Conservation (phyloP, 2,797 vertebrate species). For the Sebastes taczanowskii region DNA sequence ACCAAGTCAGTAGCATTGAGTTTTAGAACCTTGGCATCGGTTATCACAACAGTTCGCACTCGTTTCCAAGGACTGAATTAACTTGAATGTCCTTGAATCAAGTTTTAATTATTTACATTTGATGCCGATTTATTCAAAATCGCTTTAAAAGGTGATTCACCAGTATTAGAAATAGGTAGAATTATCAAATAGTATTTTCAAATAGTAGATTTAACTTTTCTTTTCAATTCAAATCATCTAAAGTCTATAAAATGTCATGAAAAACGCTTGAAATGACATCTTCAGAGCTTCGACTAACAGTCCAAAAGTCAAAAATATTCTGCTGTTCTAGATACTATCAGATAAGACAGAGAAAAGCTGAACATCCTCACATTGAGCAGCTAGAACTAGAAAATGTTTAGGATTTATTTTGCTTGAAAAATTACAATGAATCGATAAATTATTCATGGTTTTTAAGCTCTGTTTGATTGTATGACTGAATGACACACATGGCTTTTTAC, state of each 20-base stretch:
- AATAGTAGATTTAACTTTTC: background rate
- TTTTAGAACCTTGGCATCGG: background rate
- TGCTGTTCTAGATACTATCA: background rate
- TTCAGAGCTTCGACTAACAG: background rate
- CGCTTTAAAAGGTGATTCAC: background rate
- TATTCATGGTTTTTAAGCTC: background rate
- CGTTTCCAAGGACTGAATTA: background rate
- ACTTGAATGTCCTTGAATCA: background rate
- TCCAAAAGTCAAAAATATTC: background rate
- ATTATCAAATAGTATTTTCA: background rate
- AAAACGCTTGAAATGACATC: background rate
- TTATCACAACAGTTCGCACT: background rate
- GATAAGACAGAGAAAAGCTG: background rate
- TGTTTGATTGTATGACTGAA: background rate
- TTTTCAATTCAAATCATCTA: background rate
- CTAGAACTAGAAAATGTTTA: background rate
- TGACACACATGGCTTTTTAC: background rate
- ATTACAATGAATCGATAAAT: background rate
- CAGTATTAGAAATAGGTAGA: background rate
- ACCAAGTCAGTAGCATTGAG: background rate
- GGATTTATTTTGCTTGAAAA: background rate
- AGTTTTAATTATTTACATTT: background rate
- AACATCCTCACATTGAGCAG: background rate
- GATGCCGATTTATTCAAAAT: background rate
- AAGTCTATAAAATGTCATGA: background rate